Base-by-base conservation (phyloP, 2,797 vertebrate species). In the Amazona finschi region DNA sequence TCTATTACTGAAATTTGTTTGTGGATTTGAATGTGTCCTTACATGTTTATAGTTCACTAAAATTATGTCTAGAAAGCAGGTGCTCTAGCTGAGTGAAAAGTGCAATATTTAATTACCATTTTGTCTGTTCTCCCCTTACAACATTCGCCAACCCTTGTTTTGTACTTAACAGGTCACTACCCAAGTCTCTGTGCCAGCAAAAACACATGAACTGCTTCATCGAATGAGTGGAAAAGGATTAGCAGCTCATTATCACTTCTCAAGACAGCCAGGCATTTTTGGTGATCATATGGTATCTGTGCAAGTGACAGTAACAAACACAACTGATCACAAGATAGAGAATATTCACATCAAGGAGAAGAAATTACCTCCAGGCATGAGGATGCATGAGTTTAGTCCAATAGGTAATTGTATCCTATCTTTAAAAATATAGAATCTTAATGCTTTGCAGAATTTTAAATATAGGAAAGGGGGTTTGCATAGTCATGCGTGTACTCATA, bases 161-260 rank as follows among this genome's bases (percentile, higher is more conserved):
- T 94, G 31, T 67, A 28, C 83, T 60, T 94, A 61, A 87, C 86
- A 99, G 99, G 98, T 99, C 65, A 98, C 97, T 89, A 90, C 95
- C 50, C 98, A 98, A 15, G 97, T 98, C 30, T 99, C 98, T 87
- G 98, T 99, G 44, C 99, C 98, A 8, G 96, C 97, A 93, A 98
- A 97, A 97, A 98, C 97, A 49, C 97, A 98, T 12, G 98, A 98
- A 93, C 98, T 99, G 65, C 99, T 99, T 95, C 99, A 99, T 97
- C 98, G 98, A 53, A 99, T 99, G 99, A 99, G 98, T n/a, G 99
- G 99, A 22, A 99, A 98, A 97, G 99, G 99, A 73, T 98, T 99
- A 74, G 98, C 98, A 3, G 99, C 99, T 62, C 97, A 98, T 81
- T 99, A 99, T 97, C 98, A 97, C 91, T 99, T 99, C 97, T 98